Conservation (phyloP, 2,113 vertebrate species). For the Nematolebias whitei region DNA sequence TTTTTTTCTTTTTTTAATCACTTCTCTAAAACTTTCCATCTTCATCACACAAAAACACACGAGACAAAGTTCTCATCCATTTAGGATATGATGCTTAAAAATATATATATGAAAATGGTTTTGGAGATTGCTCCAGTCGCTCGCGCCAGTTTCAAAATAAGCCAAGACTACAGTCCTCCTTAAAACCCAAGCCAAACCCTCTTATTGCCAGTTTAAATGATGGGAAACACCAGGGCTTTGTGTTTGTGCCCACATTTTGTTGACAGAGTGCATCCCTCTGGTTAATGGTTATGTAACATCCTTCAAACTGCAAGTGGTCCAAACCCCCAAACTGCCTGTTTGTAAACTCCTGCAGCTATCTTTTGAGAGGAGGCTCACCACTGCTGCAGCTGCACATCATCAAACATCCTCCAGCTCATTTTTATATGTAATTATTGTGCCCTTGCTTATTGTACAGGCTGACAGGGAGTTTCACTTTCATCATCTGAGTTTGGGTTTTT, state of each 20-base stretch:
- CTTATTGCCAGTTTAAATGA: conserved; percentile 28
- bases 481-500: neutral
- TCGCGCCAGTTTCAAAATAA: conserved; percentile 6
- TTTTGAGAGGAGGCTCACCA: conserved; percentile 17
- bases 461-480: neutral
- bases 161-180: conserved; percentile 2
- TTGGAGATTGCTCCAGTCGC: neutral
- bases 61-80: conserved; percentile 3
- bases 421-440: neutral
- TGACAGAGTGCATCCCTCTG: conserved; percentile 42
- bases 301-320: conserved; percentile 41
- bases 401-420: conserved; percentile 5
- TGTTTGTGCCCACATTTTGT: neutral
- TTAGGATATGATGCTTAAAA: neutral
- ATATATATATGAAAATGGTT: conserved; percentile 1
- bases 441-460: neutral
- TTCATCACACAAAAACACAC: conserved; percentile 21
- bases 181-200: conserved; percentile 25
- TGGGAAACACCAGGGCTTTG: conserved; percentile 25
- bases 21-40: conserved; percentile 35
- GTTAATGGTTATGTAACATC: conserved; percentile 59
- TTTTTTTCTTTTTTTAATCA: neutral
- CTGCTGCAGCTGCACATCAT: conserved; percentile 41
- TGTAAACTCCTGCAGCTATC: conserved; percentile 26
- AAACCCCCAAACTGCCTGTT: conserved; percentile 51